A percentile compares a stretch with the other conserved stretches of the same genome.
phyloP scores from a whole-genome alignment of 2,113 vertebrate species.

The Hymenochirus boettgeri region DNA sequence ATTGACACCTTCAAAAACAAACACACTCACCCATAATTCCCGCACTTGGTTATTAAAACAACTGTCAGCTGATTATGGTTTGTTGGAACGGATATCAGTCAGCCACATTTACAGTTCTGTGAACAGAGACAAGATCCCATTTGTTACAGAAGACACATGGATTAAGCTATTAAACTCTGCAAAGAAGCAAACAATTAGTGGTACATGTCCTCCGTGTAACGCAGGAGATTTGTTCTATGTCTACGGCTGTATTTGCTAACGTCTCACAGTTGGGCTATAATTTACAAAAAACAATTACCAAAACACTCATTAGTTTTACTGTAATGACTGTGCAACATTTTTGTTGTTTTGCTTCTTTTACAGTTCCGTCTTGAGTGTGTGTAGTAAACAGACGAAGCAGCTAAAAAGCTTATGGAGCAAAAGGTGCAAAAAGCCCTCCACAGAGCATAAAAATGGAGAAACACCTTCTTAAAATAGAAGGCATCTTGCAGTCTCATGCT shows the following conservation, averaged over 20 bases:
- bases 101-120: neutral
- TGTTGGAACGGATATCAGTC: too few species aligned
- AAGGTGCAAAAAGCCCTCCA: too few species aligned
- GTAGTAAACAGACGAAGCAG: too few species aligned
- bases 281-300: constrained; percentile 1
- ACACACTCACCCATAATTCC: too few species aligned
- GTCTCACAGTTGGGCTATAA: constrained; percentile 4
- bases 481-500: too few species aligned
- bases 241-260: neutral
- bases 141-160: neutral
- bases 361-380: neutral
- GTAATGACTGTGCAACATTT: neutral
- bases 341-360: neutral
- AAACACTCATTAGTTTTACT: constrained; percentile 1
- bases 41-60: too few species aligned
- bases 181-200: neutral
- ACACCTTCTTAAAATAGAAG: too few species aligned
- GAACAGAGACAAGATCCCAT: neutral
- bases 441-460: too few species aligned
- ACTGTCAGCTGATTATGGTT: too few species aligned
- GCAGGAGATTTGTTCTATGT: neutral
- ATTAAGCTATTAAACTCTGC: neutral
- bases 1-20: too few species aligned
- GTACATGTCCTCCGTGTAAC: neutral
- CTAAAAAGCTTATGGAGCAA: too few species aligned